Evolutionary conservation across 2,113 vertebrate species (phyloP).

Genomic region (Sinocyclocheilus maitianheensis): DNA sequence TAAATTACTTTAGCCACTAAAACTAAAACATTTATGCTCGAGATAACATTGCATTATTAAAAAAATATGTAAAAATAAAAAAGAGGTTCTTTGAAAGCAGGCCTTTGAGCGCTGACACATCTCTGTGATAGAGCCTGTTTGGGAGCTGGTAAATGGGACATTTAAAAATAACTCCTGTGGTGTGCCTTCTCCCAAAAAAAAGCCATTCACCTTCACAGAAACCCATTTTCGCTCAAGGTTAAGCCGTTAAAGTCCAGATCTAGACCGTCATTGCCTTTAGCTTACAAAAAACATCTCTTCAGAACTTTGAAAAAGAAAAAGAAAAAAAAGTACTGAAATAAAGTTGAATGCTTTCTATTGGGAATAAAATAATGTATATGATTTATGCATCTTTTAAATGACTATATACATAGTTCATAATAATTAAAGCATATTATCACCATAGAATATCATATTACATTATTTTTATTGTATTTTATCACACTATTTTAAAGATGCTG

Average conservation of each 20-base stretch:
- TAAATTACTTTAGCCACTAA: not conserved
- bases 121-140: conserved; percentile 22
- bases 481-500: not conserved
- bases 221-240: conserved; percentile 56
- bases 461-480: not conserved
- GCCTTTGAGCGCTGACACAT: not conserved
- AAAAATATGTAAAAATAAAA: conserved; percentile 1
- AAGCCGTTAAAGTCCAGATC: conserved; percentile 8
- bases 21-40: fast-evolving
- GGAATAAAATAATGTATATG: not conserved
- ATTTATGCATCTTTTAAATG: not conserved
- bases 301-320: not conserved
- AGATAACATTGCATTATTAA: not conserved
- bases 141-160: conserved; percentile 44
- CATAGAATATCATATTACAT: not conserved
- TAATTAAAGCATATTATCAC: not conserved
- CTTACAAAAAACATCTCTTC: not conserved
- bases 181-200: conserved; percentile 40
- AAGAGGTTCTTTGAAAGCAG: conserved; percentile 17
- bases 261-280: conserved; percentile 7
- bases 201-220: conserved; percentile 49
- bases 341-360: not conserved
- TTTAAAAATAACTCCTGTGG: conserved; percentile 54
- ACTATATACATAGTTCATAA: not conserved
- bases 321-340: not conserved